A percentile compares a stretch with the other conserved stretches of the same genome.
Conservation (phyloP, 2,888 invertebrate genomes). For the Leptinotarsa rubiginosa region DNA sequence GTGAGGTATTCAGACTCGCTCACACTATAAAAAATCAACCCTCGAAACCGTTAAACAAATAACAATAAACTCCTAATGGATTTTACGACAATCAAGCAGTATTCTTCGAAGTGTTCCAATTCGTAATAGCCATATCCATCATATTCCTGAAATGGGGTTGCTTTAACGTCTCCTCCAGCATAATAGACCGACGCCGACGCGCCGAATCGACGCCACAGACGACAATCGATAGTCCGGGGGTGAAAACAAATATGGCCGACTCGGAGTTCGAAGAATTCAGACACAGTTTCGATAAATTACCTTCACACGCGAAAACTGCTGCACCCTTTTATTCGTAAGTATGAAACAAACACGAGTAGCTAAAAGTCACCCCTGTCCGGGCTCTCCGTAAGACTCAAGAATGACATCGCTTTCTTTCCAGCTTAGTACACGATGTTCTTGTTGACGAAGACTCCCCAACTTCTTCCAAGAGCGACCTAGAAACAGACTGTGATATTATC, state of each 20-base stretch:
- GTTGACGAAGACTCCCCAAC: slow-evolving; percentile 85
- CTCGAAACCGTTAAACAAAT: neutral
- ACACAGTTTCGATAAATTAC: slow-evolving; percentile 84
- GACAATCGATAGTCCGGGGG: slow-evolving; percentile 53
- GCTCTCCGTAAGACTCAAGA: no score
- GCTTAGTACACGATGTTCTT: slow-evolving; percentile 86
- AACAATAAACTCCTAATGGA: slow-evolving; percentile 2
- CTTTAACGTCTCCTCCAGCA: slow-evolving; percentile 2
- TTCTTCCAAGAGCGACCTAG: slow-evolving; percentile 81
- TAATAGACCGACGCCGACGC: slow-evolving; percentile 38
- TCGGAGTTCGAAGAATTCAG: slow-evolving; percentile 94
- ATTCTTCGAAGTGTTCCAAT: slow-evolving; percentile 6
- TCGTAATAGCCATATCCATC: slow-evolving; percentile 17
- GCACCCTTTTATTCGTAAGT: slow-evolving; percentile 93
- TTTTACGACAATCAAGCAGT: slow-evolving; percentile 23
- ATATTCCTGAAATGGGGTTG: slow-evolving; percentile 28
- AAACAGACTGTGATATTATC: slow-evolving; percentile 66
- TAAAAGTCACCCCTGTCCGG: neutral
- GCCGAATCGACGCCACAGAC: slow-evolving; percentile 26
- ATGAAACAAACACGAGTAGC: neutral
- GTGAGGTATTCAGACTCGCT: neutral
- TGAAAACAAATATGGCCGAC: slow-evolving; percentile 83
- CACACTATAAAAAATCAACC: neutral
- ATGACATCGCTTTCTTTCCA: slow-evolving; percentile 60
- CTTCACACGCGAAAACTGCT: slow-evolving; percentile 82